Conservation (phyloP, 2,888 invertebrate species). For the Lissocephala sabroskyi region DNA sequence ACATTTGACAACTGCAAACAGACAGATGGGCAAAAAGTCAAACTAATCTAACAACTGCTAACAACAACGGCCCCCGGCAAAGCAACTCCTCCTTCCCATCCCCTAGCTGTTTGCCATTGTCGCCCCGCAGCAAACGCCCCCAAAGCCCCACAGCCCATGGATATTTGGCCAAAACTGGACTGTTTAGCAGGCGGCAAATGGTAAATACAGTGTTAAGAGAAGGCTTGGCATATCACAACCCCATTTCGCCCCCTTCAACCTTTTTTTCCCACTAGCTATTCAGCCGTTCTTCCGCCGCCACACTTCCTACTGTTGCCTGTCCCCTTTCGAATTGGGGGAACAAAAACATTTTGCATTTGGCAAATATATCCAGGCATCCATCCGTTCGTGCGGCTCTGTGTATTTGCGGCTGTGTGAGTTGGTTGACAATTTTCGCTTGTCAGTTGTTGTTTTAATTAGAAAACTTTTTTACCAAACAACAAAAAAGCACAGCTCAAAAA, state of each 20-base stretch:
- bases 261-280: too few species aligned
- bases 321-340: conserved; percentile 34
- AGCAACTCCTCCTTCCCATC: background rate
- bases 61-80: conserved; percentile 38
- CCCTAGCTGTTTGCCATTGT: too few species aligned
- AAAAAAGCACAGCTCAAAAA: conserved; percentile 51
- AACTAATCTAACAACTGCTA: conserved; percentile 62
- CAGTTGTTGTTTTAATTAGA: conserved; percentile 65
- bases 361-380: conserved; percentile 26
- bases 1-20: conserved; percentile 42
- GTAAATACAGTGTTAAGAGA: too few species aligned
- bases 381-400: conserved; percentile 14
- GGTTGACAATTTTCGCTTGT: conserved; percentile 64
- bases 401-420: conserved; percentile 18
- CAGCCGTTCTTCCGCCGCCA: background rate
- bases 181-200: too few species aligned
- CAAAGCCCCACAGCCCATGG: background rate
- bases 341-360: conserved; percentile 57
- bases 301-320: conserved; percentile 3
- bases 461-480: conserved; percentile 61
- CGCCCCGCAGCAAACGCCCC: background rate
- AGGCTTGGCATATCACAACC: background rate
- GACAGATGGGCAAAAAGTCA: conserved; percentile 43
- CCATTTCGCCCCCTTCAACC: background rate
- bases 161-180: background rate